Percentiles rank a stretch among this genome's conserved stretches.
These are phyloP conservation scores for Blomia tropicalis DNA, from an alignment of 2,888 invertebrate genomes.

Conservation along the genomic window DNA sequence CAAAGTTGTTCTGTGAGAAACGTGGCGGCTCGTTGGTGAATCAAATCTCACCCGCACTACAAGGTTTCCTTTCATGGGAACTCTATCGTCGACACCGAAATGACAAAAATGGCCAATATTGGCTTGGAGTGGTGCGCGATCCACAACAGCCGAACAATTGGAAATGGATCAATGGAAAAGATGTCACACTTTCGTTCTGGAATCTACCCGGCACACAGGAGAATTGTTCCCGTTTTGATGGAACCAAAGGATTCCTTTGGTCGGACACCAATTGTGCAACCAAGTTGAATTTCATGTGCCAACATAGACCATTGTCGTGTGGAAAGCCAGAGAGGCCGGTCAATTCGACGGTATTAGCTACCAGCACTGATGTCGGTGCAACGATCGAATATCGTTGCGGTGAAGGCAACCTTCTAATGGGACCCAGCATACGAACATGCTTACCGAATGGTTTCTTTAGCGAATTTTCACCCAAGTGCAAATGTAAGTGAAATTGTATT, in stretches of 20 bases:
- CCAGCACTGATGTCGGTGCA: slow-evolving; percentile 62
- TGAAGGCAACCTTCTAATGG: slow-evolving; percentile 67
- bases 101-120: slow-evolving; percentile 77
- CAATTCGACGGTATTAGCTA: slow-evolving; percentile 67
- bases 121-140: slow-evolving; percentile 84
- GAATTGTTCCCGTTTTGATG: slow-evolving; percentile 74
- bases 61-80: slow-evolving; percentile 88
- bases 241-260: slow-evolving; percentile 86
- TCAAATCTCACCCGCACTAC: slow-evolving; percentile 79
- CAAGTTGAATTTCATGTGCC: slow-evolving; percentile 73
- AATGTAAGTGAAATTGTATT: slow-evolving; percentile 48
- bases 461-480: slow-evolving; percentile 80
- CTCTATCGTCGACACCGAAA: slow-evolving; percentile 75
- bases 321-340: slow-evolving; percentile 82
- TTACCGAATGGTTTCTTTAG: slow-evolving; percentile 81
- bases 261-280: slow-evolving; percentile 73
- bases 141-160: slow-evolving; percentile 57
- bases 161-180: slow-evolving; percentile 69
- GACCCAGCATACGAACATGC: slow-evolving; percentile 64
- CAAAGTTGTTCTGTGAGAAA: slow-evolving; percentile 58
- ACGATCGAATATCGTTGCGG: slow-evolving; percentile 68
- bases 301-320: slow-evolving; percentile 78
- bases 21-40: slow-evolving; percentile 71
- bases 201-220: slow-evolving; percentile 49
- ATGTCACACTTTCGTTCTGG: slow-evolving; percentile 80